Evolutionary conservation across 2,113 vertebrate genomes (phyloP), one percentile per base, ranked within the genome.

Genomic region (Theristicus caerulescens): DNA sequence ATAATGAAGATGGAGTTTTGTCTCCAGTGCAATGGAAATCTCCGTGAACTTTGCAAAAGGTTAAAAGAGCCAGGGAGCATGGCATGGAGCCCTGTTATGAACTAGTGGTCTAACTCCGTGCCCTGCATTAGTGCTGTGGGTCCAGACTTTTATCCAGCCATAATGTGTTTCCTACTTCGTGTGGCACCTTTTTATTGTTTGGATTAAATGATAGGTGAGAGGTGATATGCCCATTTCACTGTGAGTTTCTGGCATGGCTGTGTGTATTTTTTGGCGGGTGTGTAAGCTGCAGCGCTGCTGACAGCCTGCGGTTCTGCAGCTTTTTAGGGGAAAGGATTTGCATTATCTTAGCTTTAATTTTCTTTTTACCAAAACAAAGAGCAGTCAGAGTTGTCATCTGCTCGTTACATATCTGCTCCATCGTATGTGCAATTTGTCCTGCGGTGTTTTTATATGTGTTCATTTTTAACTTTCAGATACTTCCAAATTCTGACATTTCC

Each of bases 401-500:
- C 88, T 95, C 61, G 20, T 94, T 96, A 88, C 40, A 40, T 86
- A 52, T 95, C 89, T 95, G 62, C 82, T 96, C 80, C 49, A 82
- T 94, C 13, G 0, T 88, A 81, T 51, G 79, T 9, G 11, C 51
- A 90, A 88, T 97, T 92, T 94, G 66, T 96, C 88, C 74, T 91
- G 74, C 0, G 21, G 93, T 95, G 91, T 82, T 96, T 96, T 90
- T 38, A 51, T 93, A 91, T 61, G 76, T 85, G 87, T 67, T 96
- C 89, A 73, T 96, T 97, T 97, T 94, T 93, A 93, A 96, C 93
- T 95, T 95, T 86, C 94, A 85, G 87, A 94, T 87, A 77, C 74
- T 89, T 94, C 58, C 57, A 95, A 55, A 92, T 84, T 80, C 86
- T 94, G 79, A 90, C 82, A 95, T 96, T 97, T 96, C 95, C 94